Conservation (phyloP, 2,113 vertebrate genomes). For the Vombatus ursinus region DNA sequence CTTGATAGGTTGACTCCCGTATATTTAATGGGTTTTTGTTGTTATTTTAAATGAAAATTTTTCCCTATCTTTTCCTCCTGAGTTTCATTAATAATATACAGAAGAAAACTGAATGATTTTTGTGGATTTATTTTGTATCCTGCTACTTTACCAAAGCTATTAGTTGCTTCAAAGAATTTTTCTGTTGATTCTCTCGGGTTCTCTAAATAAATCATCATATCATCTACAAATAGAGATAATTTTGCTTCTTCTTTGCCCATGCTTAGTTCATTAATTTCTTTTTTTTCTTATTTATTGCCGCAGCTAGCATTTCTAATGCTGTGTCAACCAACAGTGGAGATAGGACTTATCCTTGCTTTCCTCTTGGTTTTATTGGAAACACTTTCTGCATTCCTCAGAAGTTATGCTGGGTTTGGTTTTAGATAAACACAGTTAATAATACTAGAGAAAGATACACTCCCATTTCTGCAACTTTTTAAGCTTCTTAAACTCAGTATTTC, state of each 20-base stretch:
- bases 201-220: neutral
- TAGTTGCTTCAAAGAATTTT: neutral
- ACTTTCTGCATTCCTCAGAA: neutral
- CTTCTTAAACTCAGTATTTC: neutral
- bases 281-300: neutral
- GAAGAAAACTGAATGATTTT: neutral
- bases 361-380: neutral
- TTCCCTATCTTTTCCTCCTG: neutral
- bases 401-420: neutral
- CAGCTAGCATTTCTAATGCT: neutral
- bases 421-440: neutral
- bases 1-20: neutral
- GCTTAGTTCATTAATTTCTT: neutral
- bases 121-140: neutral
- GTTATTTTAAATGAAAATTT: neutral
- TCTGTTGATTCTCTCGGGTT: neutral
- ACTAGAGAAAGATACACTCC: neutral
- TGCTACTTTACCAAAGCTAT: neutral
- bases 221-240: neutral
- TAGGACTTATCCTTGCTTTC: neutral
- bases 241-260: neutral
- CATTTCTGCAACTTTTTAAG: neutral
- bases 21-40: neutral
- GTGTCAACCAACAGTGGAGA: neutral
- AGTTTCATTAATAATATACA: neutral